These are phyloP conservation scores for Tetramorium simillimum DNA, from an alignment of 1,140 invertebrate species.

Conservation along the genomic window DNA sequence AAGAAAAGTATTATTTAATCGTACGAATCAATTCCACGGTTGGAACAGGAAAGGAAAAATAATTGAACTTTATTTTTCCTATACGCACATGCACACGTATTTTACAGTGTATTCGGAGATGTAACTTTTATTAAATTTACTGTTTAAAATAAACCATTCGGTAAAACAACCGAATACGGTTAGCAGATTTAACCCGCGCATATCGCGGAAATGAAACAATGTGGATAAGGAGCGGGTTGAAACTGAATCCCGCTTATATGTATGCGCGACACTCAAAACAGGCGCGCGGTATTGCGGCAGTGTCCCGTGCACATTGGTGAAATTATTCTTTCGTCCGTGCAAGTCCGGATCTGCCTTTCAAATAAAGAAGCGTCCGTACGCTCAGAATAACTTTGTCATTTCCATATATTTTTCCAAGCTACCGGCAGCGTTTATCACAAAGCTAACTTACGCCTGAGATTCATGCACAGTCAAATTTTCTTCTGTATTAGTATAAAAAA, in stretches of 20 bases:
- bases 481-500: neutral
- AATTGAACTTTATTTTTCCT: neutral
- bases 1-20: neutral
- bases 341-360: constrained; percentile 73
- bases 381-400: constrained; percentile 71
- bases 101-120: neutral
- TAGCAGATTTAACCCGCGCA: neutral
- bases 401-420: constrained; percentile 66
- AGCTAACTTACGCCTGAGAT: constrained; percentile 62
- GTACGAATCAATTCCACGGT: neutral
- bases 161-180: neutral
- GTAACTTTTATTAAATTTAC: constrained; percentile 8
- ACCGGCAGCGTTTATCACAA: constrained; percentile 41
- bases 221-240: constrained; percentile 22
- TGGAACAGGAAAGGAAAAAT: neutral
- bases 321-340: constrained; percentile 70
- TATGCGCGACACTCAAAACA: constrained; percentile 16
- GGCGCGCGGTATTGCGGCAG: neutral
- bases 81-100: neutral
- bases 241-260: neutral
- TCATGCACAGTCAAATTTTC: neutral
- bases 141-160: neutral
- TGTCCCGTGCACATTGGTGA: constrained; percentile 28
- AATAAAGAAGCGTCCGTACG: constrained; percentile 61
- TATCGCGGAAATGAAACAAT: constrained; percentile 19